Evolutionary conservation across 2,113 vertebrate genomes (phyloP).

Genomic region (Cyanoramphus novaezelandiae): DNA sequence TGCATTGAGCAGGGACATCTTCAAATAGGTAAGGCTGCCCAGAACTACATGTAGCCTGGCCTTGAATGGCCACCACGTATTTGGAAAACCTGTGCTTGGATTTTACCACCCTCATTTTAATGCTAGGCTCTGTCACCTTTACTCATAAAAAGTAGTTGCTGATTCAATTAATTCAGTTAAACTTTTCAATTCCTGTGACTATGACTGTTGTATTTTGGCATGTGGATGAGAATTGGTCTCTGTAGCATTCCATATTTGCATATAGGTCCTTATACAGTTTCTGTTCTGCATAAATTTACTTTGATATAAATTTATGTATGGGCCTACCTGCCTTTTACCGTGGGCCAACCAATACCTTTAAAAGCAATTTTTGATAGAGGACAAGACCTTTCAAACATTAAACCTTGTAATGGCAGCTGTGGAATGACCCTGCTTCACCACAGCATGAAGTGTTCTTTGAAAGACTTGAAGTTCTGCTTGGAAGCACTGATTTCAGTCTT

Average conservation of each 20-base stretch:
- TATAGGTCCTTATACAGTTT: rapidly evolving
- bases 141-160: background rate
- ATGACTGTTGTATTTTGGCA: background rate
- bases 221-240: background rate
- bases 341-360: background rate
- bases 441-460: background rate
- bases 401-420: background rate
- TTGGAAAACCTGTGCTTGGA: background rate
- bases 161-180: background rate
- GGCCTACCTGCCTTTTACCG: background rate
- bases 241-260: background rate
- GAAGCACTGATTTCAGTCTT: background rate
- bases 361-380: background rate
- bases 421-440: rapidly evolving
- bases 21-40: background rate
- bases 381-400: background rate
- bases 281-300: background rate
- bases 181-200: background rate
- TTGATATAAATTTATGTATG: background rate
- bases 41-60: background rate
- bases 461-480: background rate
- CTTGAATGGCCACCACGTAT: background rate
- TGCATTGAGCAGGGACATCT: background rate
- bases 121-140: background rate
- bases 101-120: background rate